A percentile compares a stretch with the other conserved stretches of the same genome.
These are phyloP conservation scores for Arnoldichthys spilopterus DNA, from an alignment of 2,797 vertebrate genomes.

Conservation along the genomic window DNA sequence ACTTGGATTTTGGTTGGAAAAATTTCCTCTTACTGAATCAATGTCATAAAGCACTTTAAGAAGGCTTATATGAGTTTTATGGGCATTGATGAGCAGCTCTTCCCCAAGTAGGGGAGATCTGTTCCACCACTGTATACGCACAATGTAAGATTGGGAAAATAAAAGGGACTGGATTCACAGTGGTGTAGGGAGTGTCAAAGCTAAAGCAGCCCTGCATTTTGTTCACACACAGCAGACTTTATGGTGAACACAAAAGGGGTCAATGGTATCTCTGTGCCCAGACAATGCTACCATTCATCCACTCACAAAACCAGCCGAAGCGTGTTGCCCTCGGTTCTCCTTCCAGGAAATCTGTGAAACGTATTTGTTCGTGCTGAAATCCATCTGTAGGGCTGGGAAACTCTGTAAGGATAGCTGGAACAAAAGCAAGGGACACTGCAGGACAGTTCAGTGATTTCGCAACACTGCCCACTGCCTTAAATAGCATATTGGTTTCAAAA, in stretches of 20 bases:
- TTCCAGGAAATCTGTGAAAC: constrained; percentile 51
- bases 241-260: constrained; percentile 36
- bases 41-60: background rate
- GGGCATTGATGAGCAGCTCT: background rate
- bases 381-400: constrained; percentile 54
- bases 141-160: constrained; percentile 25
- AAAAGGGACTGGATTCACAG: constrained; percentile 24
- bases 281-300: constrained; percentile 50
- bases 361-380: constrained; percentile 63
- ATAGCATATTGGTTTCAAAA: background rate
- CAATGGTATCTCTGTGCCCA: constrained; percentile 30
- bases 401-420: background rate
- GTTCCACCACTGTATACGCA: background rate
- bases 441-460: background rate
- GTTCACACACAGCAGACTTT: constrained; percentile 59
- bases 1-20: background rate
- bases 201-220: constrained; percentile 62
- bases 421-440: background rate
- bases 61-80: background rate
- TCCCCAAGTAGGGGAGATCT: constrained; percentile 1
- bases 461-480: background rate
- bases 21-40: constrained; percentile 7
- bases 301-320: constrained; percentile 7
- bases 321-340: constrained; percentile 3
- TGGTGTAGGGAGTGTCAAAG: constrained; percentile 62